These are phyloP conservation scores for Cremastinae sp. DNA, from an alignment of 2,888 invertebrate species.

Conservation along the genomic window DNA sequence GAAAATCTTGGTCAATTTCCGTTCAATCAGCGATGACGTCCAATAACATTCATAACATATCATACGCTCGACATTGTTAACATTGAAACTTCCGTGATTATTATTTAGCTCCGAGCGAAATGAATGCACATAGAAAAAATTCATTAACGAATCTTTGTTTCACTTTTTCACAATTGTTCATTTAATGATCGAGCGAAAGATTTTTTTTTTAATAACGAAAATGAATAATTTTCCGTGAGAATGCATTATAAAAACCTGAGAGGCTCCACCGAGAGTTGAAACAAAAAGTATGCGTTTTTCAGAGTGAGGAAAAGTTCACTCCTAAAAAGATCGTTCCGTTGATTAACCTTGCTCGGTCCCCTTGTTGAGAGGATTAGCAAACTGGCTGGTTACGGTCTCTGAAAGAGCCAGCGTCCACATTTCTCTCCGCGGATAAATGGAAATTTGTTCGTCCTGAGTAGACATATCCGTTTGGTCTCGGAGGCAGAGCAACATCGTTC, in stretches of 20 bases:
- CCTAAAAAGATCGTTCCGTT: constrained; percentile 40
- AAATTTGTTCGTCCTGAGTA: constrained; percentile 37
- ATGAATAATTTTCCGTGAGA: too few species aligned
- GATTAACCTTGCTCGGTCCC: constrained; percentile 43
- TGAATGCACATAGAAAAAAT: too few species aligned
- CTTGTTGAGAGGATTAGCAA: constrained; percentile 27
- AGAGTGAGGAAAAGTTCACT: constrained; percentile 2
- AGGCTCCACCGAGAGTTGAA: neutral
- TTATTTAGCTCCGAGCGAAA: too few species aligned
- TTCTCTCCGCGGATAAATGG: constrained; percentile 38
- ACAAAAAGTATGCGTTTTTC: constrained; percentile 32
- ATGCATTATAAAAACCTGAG: neutral
- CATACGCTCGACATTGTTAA: too few species aligned
- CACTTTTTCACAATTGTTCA: too few species aligned
- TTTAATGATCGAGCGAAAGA: too few species aligned
- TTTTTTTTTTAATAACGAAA: too few species aligned
- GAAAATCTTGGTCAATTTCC: too few species aligned
- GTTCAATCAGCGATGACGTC: too few species aligned
- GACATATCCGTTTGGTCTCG: constrained; percentile 39
- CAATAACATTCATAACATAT: too few species aligned
- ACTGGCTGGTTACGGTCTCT: constrained; percentile 15
- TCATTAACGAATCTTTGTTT: too few species aligned
- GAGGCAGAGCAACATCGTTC: constrained; percentile 30
- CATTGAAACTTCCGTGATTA: too few species aligned
- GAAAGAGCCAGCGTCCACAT: constrained; percentile 16